A percentile compares a stretch with the other conserved stretches of the same genome.
phyloP scores from a whole-genome alignment of 2,797 vertebrate genomes.

The Dendrocincla tyrannina region DNA sequence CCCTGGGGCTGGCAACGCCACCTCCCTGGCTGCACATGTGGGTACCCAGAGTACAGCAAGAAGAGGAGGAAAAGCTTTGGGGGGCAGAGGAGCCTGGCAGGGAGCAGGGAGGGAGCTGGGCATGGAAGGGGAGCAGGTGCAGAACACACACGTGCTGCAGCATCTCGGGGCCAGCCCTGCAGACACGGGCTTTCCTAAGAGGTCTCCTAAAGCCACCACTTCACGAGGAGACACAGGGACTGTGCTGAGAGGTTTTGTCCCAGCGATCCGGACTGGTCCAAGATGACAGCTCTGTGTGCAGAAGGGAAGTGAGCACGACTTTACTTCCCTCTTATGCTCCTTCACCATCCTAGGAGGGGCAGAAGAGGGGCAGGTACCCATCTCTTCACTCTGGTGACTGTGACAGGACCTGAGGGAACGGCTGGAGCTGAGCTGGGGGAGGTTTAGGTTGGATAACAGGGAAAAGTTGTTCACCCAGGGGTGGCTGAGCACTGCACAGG shows the following conservation, averaged over 20 bases:
- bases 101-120: no score
- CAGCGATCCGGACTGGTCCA: background rate
- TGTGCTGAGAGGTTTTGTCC: background rate
- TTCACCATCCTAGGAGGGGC: background rate
- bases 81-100: background rate
- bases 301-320: rapidly evolving
- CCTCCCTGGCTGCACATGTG: background rate
- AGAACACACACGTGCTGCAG: background rate
- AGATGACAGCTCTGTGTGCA: background rate
- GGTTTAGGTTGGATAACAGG: rapidly evolving
- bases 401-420: rapidly evolving
- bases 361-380: rapidly evolving
- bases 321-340: background rate
- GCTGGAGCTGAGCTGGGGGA: rapidly evolving
- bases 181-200: background rate
- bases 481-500: background rate
- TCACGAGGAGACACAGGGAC: background rate
- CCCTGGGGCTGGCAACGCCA: background rate
- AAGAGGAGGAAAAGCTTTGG: background rate
- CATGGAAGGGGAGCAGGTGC: background rate
- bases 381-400: no score
- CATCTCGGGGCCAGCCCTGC: background rate
- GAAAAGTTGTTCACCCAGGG: background rate
- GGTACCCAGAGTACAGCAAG: background rate
- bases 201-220: background rate